These are phyloP conservation scores for Adelphocoris suturalis DNA, from an alignment of 2,888 invertebrate species.

Conservation along the genomic window DNA sequence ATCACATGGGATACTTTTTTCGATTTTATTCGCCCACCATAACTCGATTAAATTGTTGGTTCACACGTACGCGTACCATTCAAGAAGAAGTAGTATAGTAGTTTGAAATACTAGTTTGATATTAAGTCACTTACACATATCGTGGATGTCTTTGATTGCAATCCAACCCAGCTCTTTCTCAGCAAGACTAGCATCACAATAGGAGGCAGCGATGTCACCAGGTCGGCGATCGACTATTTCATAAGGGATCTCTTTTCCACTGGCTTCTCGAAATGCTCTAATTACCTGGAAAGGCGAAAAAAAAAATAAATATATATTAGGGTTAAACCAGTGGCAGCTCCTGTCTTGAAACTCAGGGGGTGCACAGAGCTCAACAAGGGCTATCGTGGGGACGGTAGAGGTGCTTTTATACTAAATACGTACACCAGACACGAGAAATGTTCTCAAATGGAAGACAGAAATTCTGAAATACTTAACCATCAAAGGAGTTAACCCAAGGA, in stretches of 20 bases:
- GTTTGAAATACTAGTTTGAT: not conserved
- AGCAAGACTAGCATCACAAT: conserved; percentile 90
- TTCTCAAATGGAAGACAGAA: too few relatives aligned
- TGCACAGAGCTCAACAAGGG: too few relatives aligned
- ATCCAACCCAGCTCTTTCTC: conserved; percentile 90
- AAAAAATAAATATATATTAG: not conserved
- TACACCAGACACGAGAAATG: too few relatives aligned
- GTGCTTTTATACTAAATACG: too few relatives aligned
- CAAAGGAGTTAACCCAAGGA: too few relatives aligned
- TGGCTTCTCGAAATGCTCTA: conserved; percentile 77
- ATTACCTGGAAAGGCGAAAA: conserved; percentile 74
- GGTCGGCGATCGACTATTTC: conserved; percentile 86
- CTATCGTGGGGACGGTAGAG: too few relatives aligned
- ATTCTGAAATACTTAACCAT: too few relatives aligned
- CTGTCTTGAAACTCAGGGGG: too few relatives aligned
- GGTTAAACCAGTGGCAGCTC: too few relatives aligned
- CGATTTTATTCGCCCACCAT: too few relatives aligned
- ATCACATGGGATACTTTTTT: too few relatives aligned
- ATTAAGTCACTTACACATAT: conserved; percentile 86
- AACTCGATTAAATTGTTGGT: not conserved
- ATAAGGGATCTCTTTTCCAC: conserved; percentile 85
- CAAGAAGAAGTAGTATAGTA: not conserved
- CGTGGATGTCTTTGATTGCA: conserved; percentile 85
- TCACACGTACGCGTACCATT: not conserved
- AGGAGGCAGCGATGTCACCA: conserved; percentile 92